Evolutionary conservation across 2,888 invertebrate species (phyloP).

Genomic region (Bombylius major): DNA sequence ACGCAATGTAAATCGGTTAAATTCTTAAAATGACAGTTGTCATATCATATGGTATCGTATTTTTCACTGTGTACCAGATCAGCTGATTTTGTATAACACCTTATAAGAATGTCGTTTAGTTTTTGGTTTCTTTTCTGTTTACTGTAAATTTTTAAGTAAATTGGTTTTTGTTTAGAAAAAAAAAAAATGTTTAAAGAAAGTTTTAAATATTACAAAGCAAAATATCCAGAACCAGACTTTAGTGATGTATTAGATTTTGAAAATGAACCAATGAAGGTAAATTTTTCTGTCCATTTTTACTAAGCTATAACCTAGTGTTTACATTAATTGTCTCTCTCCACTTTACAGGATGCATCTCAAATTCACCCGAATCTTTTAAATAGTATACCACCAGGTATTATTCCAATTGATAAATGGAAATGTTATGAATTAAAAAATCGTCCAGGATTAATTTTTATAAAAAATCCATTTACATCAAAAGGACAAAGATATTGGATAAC

Average conservation of each 20-base stretch:
- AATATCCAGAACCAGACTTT: constrained; percentile 49
- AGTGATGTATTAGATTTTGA: constrained; percentile 49
- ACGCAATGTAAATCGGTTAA: too few species aligned
- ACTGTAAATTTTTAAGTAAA: too few species aligned
- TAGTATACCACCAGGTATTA: constrained; percentile 15
- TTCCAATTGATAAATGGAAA: constrained; percentile 45
- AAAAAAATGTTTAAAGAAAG: constrained; percentile 45
- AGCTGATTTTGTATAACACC: too few species aligned
- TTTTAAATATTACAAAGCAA: constrained; percentile 72
- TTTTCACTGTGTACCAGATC: too few species aligned
- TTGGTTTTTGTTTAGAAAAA: neutral
- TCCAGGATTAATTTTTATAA: constrained; percentile 66
- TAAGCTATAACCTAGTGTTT: too few species aligned
- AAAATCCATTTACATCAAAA: constrained; percentile 64
- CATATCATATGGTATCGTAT: too few species aligned
- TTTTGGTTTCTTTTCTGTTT: too few species aligned
- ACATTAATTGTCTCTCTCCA: too few species aligned
- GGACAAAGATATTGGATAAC: constrained; percentile 78
- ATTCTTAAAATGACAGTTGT: too few species aligned
- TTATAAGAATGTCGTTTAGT: too few species aligned
- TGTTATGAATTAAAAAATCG: constrained; percentile 46
- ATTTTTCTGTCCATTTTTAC: neutral
- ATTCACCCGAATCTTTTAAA: too few species aligned
- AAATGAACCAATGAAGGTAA: constrained; percentile 15
- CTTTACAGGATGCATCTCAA: neutral